Base-by-base conservation (phyloP, 1,140 invertebrate species). In the Zophobas atratus region DNA sequence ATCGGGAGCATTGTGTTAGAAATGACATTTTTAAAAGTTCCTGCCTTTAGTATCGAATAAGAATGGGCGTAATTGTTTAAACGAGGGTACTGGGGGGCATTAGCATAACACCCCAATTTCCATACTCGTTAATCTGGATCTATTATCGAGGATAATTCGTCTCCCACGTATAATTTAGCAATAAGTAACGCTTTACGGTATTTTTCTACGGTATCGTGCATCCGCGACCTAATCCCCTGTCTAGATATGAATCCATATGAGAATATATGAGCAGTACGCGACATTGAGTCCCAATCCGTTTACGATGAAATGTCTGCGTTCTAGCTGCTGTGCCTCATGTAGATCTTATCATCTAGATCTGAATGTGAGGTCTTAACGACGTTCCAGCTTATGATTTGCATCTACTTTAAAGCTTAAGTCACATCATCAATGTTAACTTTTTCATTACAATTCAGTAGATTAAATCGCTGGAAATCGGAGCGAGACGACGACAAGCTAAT, bases 221-320 rank as follows among this genome's bases (percentile, higher is more conserved):
- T 67, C 60, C 60, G 60, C 60, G 60, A 33, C 60, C 60, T 67
- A 67, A 67, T 67, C 71, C 55, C 55, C 48, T 73, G 71, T 73
- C 71, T 73, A 73, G 71, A 73, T 73, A 73, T 73, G 71, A 56
- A 73, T 73, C 71, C 71, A 73, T 73, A 73, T 73, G 71, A 73
- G 71, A 73, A 73, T 73, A 73, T 73, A 73, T 49, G 71, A 73
- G 49, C 71, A 43, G 55, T 73, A 73, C 71, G 71, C 49, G 71
- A 73, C 71, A 73, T 46, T 73, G 71, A 73, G 71, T 56, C 55
- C 71, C 71, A 56, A 73, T 73, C 71, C 71, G 39, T 73, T 73
- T 72, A 53, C 48, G 49, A 55, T 56, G 41, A 73, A 73, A 53
- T 73, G 49, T 73, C 49, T 73, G 49, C 71, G 36, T 73, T 73